These are phyloP conservation scores for Hystrix brachyura DNA, from an alignment of 2,113 vertebrate genomes.

Conservation along the genomic window DNA sequence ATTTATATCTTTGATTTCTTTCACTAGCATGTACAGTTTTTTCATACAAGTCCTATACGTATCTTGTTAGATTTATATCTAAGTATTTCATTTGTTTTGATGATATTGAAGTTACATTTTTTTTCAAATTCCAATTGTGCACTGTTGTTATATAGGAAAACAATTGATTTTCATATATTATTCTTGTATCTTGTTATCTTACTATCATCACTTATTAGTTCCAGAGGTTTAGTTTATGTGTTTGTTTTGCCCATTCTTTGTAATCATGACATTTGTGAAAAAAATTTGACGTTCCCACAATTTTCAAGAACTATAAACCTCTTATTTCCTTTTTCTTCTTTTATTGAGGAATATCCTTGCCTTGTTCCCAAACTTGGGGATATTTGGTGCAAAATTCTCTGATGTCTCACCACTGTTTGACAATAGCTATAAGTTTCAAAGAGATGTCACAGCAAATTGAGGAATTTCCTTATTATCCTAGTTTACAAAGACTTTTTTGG, in stretches of 20 bases:
- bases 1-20: background rate
- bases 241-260: background rate
- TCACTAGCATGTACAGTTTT: background rate
- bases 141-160: background rate
- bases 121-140: background rate
- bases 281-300: background rate
- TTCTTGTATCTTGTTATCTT: background rate
- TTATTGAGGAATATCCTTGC: background rate
- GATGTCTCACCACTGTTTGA: background rate
- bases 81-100: background rate
- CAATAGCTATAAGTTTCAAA: background rate
- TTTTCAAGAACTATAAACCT: background rate
- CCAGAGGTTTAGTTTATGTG: background rate
- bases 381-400: background rate
- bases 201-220: background rate
- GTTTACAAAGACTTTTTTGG: background rate
- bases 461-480: background rate
- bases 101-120: background rate
- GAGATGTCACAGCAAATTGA: too few species aligned
- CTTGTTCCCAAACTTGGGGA: background rate
- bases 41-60: background rate
- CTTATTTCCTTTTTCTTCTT: background rate
- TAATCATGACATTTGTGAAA: background rate
- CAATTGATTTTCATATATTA: background rate
- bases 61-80: background rate